A percentile compares a stretch with the other conserved stretches of the same genome.
These are phyloP conservation scores for Melospiza georgiana DNA, from an alignment of 2,113 vertebrate genomes.

Conservation along the genomic window DNA sequence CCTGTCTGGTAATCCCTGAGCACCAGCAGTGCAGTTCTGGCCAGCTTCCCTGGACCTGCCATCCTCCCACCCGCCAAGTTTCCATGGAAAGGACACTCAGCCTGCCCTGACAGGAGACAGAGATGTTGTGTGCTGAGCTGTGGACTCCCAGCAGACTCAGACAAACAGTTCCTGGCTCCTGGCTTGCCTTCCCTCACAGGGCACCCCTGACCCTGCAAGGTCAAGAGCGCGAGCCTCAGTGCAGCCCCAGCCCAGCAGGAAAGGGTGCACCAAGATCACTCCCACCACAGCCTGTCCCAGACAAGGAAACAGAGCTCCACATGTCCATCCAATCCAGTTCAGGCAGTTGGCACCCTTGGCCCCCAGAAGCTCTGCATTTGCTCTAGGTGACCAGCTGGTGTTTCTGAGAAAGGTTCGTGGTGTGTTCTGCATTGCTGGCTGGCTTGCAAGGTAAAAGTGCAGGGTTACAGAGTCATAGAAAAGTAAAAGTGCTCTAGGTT, in stretches of 20 bases:
- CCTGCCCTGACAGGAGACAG: neutral
- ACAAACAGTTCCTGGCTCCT: neutral
- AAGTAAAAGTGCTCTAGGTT: neutral
- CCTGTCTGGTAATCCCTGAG: neutral
- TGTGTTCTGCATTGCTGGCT: fast-evolving
- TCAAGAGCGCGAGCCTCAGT: neutral
- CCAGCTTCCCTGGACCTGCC: neutral
- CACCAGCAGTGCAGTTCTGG: neutral
- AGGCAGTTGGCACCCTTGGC: neutral
- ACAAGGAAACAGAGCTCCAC: neutral
- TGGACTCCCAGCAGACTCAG: neutral
- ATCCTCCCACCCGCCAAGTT: neutral
- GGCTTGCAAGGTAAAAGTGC: neutral
- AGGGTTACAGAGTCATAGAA: neutral
- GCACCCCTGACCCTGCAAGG: neutral
- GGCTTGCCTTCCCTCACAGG: fast-evolving
- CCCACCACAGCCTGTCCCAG: neutral
- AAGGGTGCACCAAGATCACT: neutral
- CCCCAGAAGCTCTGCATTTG: neutral
- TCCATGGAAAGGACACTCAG: neutral
- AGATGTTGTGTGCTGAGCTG: neutral
- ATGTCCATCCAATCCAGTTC: too few relatives aligned
- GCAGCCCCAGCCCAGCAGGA: fast-evolving
- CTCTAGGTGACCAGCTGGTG: neutral
- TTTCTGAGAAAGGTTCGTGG: neutral